These are phyloP conservation scores for Chlamydotis undulata DNA, from an alignment of 2,113 vertebrate genomes.

Conservation along the genomic window DNA sequence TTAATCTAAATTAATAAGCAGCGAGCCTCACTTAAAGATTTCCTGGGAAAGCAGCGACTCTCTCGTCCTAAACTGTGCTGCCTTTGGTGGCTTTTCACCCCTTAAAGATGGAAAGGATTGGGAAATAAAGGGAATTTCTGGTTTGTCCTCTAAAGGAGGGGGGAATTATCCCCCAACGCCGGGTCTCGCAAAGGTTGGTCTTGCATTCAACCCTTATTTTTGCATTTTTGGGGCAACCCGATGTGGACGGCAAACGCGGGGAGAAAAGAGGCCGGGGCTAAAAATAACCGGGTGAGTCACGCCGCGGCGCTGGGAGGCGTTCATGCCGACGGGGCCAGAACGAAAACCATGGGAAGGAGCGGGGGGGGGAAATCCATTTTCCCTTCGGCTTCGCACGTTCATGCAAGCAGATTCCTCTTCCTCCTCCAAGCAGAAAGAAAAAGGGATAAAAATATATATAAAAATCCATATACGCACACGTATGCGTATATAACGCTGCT, in stretches of 20 bases:
- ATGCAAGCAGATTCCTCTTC: accelerated
- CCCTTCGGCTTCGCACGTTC: accelerated
- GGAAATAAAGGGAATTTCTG: not conserved
- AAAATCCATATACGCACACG: accelerated
- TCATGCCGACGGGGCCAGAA: accelerated
- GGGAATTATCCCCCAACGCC: accelerated
- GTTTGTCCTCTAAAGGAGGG: not conserved
- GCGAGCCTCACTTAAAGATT: not conserved
- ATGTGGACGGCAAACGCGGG: not conserved
- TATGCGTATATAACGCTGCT: accelerated
- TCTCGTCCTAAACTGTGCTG: not conserved
- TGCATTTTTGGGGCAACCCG: not conserved
- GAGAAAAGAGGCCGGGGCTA: constrained; percentile 20
- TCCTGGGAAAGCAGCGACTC: not conserved
- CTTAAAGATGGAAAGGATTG: not conserved
- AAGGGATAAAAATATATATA: accelerated
- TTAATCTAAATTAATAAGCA: not conserved
- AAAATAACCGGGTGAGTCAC: constrained; percentile 21
- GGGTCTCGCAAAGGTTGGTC: accelerated
- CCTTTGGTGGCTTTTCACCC: not conserved
- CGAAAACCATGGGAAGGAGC: not conserved
- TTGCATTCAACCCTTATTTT: not conserved
- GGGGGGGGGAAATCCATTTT: not conserved
- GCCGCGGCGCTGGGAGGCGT: accelerated
- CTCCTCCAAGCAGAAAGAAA: not conserved